Evolutionary conservation across 2,888 invertebrate genomes (phyloP).

Genomic region (Chrysodeixis includens): DNA sequence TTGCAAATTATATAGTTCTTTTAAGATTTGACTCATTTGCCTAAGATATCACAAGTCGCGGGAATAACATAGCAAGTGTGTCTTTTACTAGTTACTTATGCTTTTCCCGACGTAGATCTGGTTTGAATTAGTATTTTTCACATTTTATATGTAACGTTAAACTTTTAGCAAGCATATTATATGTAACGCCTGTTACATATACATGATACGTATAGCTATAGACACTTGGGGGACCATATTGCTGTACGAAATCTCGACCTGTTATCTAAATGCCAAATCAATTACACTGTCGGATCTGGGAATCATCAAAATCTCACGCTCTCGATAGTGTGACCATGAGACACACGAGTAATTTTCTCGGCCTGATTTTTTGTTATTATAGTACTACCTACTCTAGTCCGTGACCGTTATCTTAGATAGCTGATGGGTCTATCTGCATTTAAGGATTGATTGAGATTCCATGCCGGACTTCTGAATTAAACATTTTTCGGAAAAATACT

Average conservation of each 20-base stretch:
- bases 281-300: neutral
- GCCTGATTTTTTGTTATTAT: neutral
- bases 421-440: neutral
- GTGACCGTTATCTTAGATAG: neutral
- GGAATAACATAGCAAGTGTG: too few relatives aligned
- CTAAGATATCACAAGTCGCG: too few relatives aligned
- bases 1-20: too few relatives aligned
- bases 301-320: conserved; percentile 2
- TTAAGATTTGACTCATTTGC: too few relatives aligned
- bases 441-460: too few relatives aligned
- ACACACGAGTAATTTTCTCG: neutral
- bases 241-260: neutral
- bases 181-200: neutral
- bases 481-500: too few relatives aligned
- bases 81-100: too few relatives aligned
- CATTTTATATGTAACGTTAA: too few relatives aligned
- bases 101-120: too few relatives aligned
- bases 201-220: neutral
- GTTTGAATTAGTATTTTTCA: too few relatives aligned
- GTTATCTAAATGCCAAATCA: conserved; percentile 4
- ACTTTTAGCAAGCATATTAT: too few relatives aligned
- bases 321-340: conserved; percentile 1
- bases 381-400: neutral
- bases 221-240: neutral
- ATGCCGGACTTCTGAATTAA: too few relatives aligned